Base-by-base conservation (phyloP, 1,140 invertebrate genomes). In the Caenorhabditis inopinata region DNA sequence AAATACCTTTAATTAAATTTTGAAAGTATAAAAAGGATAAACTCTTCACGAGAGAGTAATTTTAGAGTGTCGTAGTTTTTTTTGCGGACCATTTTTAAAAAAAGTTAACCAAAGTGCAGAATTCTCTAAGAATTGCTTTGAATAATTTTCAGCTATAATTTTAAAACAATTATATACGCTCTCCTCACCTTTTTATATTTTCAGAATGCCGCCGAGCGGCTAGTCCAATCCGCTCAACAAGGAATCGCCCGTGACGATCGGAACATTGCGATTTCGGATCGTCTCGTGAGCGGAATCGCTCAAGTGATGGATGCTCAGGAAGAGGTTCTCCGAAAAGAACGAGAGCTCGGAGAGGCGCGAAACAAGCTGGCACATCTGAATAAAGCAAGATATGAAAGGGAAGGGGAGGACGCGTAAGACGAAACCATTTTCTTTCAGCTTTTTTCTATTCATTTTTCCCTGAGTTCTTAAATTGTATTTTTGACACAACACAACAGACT, bases 211-310 rank as follows among this genome's bases (percentile, higher is more conserved):
- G 98, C 97, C 0, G 96, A 99, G 89, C 96, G 96, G 90, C 90
- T 99, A 81, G 97, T 99, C 12, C 91, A 92, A 32, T 95, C 96
- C 0, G 96, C 96, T 0, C 93, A 96, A 85, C 94, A 97, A 88
- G 94, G 94, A 1, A 94, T 97, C 74, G 92, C 90, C 21, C 94
- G 96, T 85, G 96, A 97, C 85, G 96, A 97, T 85, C 90, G 94
- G 25, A 93, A 92, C 47, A 90, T 98, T 4, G 93, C 96, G 51
- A 91, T 98, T 21, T 95, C 96, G 87, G 92, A 93, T 49, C 91
- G 93, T 58, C 95, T 96, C 93, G 96, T 97, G 5, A 94, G 94
- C 74, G 94, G 95, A 78, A 90, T 90, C 75, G 89, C 88, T 77
- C 85, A 45, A 79, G 89, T 90, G 51, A 89, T 91, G 80, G 88